A percentile compares a stretch with the other conserved stretches of the same genome.
These are phyloP conservation scores for Aspiorhynchus laticeps DNA, from an alignment of 2,113 vertebrate genomes.

Conservation along the genomic window DNA sequence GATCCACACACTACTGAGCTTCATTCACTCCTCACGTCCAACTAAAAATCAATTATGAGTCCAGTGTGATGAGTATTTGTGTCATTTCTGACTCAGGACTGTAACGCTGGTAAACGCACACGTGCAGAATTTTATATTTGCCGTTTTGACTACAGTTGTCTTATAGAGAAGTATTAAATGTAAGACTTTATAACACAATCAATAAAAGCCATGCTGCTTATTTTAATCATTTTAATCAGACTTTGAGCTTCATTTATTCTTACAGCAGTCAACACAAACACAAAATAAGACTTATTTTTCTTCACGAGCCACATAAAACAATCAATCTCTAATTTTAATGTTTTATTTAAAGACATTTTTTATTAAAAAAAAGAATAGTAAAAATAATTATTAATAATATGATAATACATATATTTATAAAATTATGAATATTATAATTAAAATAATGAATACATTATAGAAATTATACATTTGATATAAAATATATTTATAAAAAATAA, in stretches of 20 bases:
- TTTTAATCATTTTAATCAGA: neutral
- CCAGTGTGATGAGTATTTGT: neutral
- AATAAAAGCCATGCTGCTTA: slow-evolving; percentile 5
- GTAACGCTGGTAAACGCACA: slow-evolving; percentile 11
- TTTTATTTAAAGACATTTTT: neutral
- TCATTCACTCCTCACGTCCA: neutral
- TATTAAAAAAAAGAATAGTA: no score
- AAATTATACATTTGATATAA: no score
- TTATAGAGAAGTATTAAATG: neutral
- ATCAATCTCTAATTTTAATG: no score
- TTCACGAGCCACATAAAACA: no score
- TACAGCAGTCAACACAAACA: neutral
- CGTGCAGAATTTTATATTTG: neutral
- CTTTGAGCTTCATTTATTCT: neutral
- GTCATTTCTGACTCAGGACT: neutral
- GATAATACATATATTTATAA: no score
- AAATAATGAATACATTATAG: no score
- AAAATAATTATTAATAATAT: no score
- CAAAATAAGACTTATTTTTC: neutral
- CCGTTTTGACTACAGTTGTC: neutral
- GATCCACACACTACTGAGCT: neutral
- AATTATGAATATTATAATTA: no score
- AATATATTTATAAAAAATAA: no score
- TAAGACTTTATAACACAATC: neutral
- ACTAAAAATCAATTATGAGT: neutral